Evolutionary conservation across 2,888 invertebrate species (phyloP), one percentile per base, ranked within the genome.

Genomic region (Pediacus dermestoides): DNA sequence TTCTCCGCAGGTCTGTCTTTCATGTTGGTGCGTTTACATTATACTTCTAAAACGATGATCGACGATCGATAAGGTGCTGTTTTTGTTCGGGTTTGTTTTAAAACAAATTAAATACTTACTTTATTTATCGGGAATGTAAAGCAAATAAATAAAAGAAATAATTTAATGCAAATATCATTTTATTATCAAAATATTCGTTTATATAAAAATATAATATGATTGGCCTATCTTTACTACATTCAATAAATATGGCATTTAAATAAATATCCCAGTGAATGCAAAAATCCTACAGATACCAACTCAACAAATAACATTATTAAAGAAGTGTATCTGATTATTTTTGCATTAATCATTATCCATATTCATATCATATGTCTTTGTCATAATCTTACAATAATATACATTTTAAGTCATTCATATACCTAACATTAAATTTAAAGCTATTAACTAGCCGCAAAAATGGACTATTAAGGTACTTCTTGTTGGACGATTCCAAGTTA

Each of bases 171-270:
- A n/a, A n/a, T n/a, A 7, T 18, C n/a, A 18, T 18, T 18, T 18
- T 7, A 18, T 7, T 7, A 18, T 18, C 6, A 7, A 32, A 10
- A 18, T 30, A 30, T 13, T 4, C 12, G 7, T 18, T 37, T 41
- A 35, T 49, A 45, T 25, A 47, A 47, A 46, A 49, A 47, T 40
- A 48, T 48, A 45, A 38, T 47, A 42, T 40, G 21, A 7, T 18
- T 18, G n/a, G 40, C 33, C 42, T 42, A 16, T 22, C 47, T 50
- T 48, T 26, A 46, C 50, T 50, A 50, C 50, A 18, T 32, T 30
- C 33, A 34, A 44, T 45, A 45, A 45, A 50, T 50, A 50, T 50
- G 50, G 50, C 50, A 46, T 27, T 7, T 42, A 39, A 44, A 44
- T 42, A 47, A 43, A 45, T 42, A 47, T 32, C 40, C 30, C n/a